phyloP scores from a whole-genome alignment of 2,797 vertebrate species.

The Schizopygopsis malacanthus region DNA sequence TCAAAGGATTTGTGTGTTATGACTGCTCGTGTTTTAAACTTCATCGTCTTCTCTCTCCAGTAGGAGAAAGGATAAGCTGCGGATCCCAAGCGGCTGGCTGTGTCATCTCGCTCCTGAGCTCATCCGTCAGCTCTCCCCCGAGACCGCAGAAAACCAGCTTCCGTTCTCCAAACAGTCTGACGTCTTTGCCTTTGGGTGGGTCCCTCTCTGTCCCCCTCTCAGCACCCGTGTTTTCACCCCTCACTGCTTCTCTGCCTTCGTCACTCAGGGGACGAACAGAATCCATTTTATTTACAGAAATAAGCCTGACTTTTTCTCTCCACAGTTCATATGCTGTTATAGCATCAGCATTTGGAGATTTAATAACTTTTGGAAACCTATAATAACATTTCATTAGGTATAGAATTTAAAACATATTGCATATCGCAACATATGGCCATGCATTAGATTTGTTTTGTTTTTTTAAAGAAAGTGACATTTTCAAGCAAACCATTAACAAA shows the following conservation, averaged over 20 bases:
- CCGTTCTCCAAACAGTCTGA: slow-evolving; percentile 99
- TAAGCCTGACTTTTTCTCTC: neutral
- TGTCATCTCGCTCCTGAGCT: slow-evolving; percentile 98
- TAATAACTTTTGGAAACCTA: neutral
- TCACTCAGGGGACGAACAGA: neutral
- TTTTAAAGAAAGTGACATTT: too few relatives aligned
- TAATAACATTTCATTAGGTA: neutral
- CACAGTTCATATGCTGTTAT: neutral
- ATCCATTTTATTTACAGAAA: neutral
- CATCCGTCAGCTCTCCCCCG: slow-evolving; percentile 94
- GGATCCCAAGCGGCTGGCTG: slow-evolving; percentile 97
- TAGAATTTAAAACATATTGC: neutral
- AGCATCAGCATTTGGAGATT: neutral
- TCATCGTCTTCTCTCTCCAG: slow-evolving; percentile 51
- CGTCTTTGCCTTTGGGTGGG: slow-evolving; percentile 97
- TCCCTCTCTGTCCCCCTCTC: slow-evolving; percentile 9
- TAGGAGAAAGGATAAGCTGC: slow-evolving; percentile 92
- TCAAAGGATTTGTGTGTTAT: neutral
- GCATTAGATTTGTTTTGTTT: too few relatives aligned
- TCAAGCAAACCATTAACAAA: too few relatives aligned
- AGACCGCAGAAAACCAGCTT: slow-evolving; percentile 97
- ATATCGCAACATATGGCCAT: too few relatives aligned
- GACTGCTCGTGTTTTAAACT: slow-evolving; percentile 17
- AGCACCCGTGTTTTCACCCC: neutral
- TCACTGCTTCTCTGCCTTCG: slow-evolving; percentile 19